phyloP scores from a whole-genome alignment of 2,797 vertebrate genomes.

The Clarias pachynema region DNA sequence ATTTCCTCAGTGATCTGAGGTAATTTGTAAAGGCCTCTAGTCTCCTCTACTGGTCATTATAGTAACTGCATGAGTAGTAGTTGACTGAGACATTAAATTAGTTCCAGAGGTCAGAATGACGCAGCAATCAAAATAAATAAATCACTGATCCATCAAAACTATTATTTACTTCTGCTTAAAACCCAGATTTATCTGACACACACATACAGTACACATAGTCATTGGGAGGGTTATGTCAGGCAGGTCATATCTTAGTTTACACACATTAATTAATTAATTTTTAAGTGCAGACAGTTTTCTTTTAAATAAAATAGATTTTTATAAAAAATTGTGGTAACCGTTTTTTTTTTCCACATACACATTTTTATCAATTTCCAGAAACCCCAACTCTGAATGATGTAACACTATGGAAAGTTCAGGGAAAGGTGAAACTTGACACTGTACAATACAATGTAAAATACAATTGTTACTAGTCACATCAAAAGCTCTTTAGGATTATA shows the following conservation, averaged over 20 bases:
- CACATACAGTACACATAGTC: no score
- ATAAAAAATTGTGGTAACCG: not conserved
- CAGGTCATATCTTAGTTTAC: no score
- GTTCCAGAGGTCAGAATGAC: not conserved
- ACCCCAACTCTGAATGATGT: not conserved
- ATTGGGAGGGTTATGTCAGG: no score
- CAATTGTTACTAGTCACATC: not conserved
- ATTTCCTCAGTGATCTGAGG: not conserved
- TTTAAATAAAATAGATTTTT: not conserved
- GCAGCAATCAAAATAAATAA: not conserved
- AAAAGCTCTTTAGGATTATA: not conserved
- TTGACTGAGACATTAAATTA: not conserved
- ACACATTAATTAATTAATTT: not conserved
- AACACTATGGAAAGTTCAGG: not conserved
- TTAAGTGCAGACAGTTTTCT: not conserved
- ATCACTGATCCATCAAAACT: not conserved
- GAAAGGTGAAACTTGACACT: not conserved
- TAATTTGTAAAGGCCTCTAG: constrained; percentile 4
- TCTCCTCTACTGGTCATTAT: constrained; percentile 16
- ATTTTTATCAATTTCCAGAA: not conserved
- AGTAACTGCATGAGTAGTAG: not conserved
- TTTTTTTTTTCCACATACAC: not conserved
- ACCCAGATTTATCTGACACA: not conserved
- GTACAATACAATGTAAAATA: not conserved
- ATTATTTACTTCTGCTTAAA: not conserved